Base-by-base conservation (phyloP, 2,888 invertebrate species). In the Sminthurides aquaticus region DNA sequence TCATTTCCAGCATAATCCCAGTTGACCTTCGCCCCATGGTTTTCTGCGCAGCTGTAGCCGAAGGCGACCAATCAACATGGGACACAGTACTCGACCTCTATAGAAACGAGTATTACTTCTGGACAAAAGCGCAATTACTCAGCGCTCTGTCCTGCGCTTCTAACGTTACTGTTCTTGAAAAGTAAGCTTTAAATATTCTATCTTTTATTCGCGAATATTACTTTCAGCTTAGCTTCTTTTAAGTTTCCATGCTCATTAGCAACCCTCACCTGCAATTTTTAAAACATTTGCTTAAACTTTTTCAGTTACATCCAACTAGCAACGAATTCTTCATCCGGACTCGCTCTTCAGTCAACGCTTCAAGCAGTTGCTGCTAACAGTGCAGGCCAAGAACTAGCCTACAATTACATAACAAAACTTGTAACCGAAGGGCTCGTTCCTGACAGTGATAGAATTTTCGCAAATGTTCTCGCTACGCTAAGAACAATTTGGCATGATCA, bases 1-100 rank as follows among this genome's bases (percentile, higher is more conserved):
- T n/a, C n/a, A n/a, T n/a, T n/a, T n/a, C n/a, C n/a, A 58, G 58
- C 3, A 26, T 48, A 3, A 63, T 64, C n/a, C 63, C 63, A 2
- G 58, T 54, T n/a, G 63, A 64, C 57, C 1, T 64, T 28, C 63
- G 63, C 3, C 49, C 58, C 1, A 26, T 28, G 1, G 58, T 58
- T 52, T 58, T 28, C n/a, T 64, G 63, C 18, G 22, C 63, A 1
- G 58, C 8, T 1, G 26, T 64, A 2, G 58, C 22, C 3, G 2
- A 24, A 3, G 56, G 43, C 3, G 20, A 54, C 34, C 28, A 29
- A 3, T 3, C 11, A 18, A 43, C 27, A 18, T 62, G 57, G 62
- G 2, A 49, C 18, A 26, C 8, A 27, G 28, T 26, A 5, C 18
- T 20, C n/a, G 49, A 48, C 1, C 24, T 49, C 15, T 58, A 63